phyloP scores from a whole-genome alignment of 1,140 invertebrate genomes.

The Halesus radiatus region DNA sequence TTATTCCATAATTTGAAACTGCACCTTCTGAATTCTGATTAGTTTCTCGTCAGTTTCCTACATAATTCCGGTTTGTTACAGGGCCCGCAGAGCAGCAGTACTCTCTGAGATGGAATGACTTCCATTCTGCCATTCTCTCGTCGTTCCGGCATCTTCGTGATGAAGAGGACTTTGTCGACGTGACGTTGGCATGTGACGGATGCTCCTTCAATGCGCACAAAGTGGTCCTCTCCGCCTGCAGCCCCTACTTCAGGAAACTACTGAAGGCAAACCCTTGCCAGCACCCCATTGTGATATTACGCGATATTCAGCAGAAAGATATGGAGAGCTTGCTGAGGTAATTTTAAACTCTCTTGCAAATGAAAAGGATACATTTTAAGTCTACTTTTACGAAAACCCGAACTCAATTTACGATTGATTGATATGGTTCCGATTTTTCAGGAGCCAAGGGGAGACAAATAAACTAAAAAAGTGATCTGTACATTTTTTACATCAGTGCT shows the following conservation, averaged over 20 bases:
- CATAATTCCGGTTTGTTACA: not conserved
- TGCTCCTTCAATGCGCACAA: slow-evolving; percentile 92
- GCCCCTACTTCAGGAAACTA: slow-evolving; percentile 90
- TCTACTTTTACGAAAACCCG: too few species aligned
- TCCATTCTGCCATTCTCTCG: slow-evolving; percentile 89
- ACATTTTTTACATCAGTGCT: too few species aligned
- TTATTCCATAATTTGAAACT: too few species aligned
- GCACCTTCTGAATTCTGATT: too few species aligned
- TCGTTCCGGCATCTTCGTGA: slow-evolving; percentile 88
- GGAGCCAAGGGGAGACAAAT: too few species aligned
- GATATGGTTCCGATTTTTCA: too few species aligned
- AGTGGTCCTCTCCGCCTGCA: slow-evolving; percentile 91
- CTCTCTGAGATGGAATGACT: slow-evolving; percentile 94
- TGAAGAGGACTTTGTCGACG: slow-evolving; percentile 91
- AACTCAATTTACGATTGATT: too few species aligned
- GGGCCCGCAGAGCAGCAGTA: slow-evolving; percentile 84
- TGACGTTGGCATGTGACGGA: slow-evolving; percentile 92
- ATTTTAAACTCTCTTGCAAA: not conserved
- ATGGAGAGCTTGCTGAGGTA: slow-evolving; percentile 90
- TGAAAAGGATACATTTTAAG: not conserved
- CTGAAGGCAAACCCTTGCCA: slow-evolving; percentile 94
- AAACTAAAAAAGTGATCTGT: too few species aligned
- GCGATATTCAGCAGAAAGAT: slow-evolving; percentile 89
- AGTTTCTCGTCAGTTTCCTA: not conserved
- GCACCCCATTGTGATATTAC: slow-evolving; percentile 92